These are phyloP conservation scores for Lophius americanus DNA, from an alignment of 2,797 vertebrate genomes.

Conservation along the genomic window DNA sequence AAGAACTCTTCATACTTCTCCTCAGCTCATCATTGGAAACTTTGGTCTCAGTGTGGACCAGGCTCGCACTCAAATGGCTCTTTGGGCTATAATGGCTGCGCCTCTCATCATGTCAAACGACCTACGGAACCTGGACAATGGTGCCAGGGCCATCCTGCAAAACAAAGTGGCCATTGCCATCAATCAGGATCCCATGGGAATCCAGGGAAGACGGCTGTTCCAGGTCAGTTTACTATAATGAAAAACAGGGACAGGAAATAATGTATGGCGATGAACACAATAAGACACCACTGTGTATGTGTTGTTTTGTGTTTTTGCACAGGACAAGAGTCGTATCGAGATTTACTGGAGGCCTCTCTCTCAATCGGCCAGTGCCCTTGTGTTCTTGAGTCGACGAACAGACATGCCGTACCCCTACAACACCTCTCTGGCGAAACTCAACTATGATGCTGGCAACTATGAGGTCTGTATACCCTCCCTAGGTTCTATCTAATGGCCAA, in stretches of 20 bases:
- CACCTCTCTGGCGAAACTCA: constrained; percentile 77
- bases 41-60: constrained; percentile 89
- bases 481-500: too few species aligned
- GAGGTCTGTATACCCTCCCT: constrained; percentile 40
- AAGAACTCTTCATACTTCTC: not conserved
- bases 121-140: constrained; percentile 81
- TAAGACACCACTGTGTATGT: not conserved
- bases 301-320: constrained; percentile 5
- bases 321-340: constrained; percentile 82
- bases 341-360: constrained; percentile 84
- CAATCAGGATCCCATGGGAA: constrained; percentile 88
- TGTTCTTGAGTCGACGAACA: constrained; percentile 85
- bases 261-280: not conserved
- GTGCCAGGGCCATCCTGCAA: constrained; percentile 82
- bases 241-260: not conserved
- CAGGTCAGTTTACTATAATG: constrained; percentile 70
- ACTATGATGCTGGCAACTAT: constrained; percentile 66
- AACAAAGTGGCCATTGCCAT: constrained; percentile 86
- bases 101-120: constrained; percentile 92
- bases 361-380: constrained; percentile 68
- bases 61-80: constrained; percentile 88
- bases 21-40: constrained; percentile 88
- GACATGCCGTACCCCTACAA: constrained; percentile 84
- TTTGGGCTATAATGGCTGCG: constrained; percentile 90
- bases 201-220: constrained; percentile 86